Evolutionary conservation across 2,888 invertebrate genomes (phyloP).

Genomic region (Tetropium fuscum): DNA sequence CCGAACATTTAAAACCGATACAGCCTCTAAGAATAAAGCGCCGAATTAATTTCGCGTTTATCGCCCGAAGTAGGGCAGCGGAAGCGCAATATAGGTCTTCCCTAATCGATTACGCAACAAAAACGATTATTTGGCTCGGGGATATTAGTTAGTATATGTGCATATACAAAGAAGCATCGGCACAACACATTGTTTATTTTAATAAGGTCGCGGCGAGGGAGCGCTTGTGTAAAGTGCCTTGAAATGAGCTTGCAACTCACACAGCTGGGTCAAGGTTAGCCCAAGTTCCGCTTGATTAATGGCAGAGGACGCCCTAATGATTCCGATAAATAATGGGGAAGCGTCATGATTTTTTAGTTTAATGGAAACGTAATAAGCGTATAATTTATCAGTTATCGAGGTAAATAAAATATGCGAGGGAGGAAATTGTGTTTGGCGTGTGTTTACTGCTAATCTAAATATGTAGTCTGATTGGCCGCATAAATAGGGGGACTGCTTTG

Average conservation of each 20-base stretch:
- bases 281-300: conserved; percentile 10
- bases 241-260: not conserved
- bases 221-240: not conserved
- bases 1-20: too few relatives aligned
- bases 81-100: too few relatives aligned
- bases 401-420: not conserved
- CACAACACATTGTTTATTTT: too few relatives aligned
- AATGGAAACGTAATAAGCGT: not conserved
- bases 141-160: too few relatives aligned
- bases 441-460: not conserved
- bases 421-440: not conserved
- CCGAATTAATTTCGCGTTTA: too few relatives aligned
- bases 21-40: too few relatives aligned
- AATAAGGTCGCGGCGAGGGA: not conserved
- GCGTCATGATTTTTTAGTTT: conserved; percentile 15
- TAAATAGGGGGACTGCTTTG: too few relatives aligned
- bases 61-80: too few relatives aligned
- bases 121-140: too few relatives aligned
- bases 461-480: too few relatives aligned
- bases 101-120: too few relatives aligned
- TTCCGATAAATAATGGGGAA: conserved; percentile 4
- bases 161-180: too few relatives aligned
- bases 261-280: not conserved
- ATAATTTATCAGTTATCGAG: conserved; percentile 1
- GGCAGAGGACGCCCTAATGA: not conserved